Base-by-base conservation (phyloP, 2,888 invertebrate species). In the Helleia helle region DNA sequence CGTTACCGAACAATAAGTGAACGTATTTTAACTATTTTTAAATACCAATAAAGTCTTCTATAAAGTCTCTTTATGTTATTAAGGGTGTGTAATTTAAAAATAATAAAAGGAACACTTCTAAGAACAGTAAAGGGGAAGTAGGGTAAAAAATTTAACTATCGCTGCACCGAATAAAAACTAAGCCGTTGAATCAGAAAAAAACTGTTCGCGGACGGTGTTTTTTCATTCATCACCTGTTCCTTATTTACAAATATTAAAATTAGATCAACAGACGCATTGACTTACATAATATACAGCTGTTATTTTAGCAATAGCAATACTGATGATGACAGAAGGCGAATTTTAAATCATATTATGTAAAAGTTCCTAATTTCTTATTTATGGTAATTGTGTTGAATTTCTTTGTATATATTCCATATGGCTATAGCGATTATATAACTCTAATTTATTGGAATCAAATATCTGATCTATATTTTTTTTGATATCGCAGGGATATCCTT, bases 141-240 rank as follows among this genome's bases (percentile, higher is more conserved):
- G 34, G 7, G 30, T 8, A 11, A 44, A 36, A 18, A 38, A 41
- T 44, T 13, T 29, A 4, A 29, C 34, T 12, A 34, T 22, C 22
- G 31, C 9, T 11, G 30, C 7, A 17, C 11, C n/a, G 9, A 18
- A 34, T 18, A 34, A 73, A 70, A 64, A 65, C 60, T 62, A 59
- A 73, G 77, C 71, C 72, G 53, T 56, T 70, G 70, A 65, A 77
- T 79, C 81, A 77, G 80, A 79, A 59, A 65, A 74, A 72, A 68
- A 68, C 65, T 70, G 64, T 71, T 62, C 56, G 65, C 71, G 75
- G 77, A 66, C 69, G 69, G 66, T 74, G 77, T 80, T 71, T n/a
- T n/a, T n/a, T n/a, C 53, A 44, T 48, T 42, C 51, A 47, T 54
- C 81, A 83, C 81, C 81, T 83, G 81, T 79, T 75, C 59, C 50